A percentile compares a stretch with the other conserved stretches of the same genome.
These are phyloP conservation scores for Polydrusus tereticollis DNA, from an alignment of 2,888 invertebrate species.

Conservation along the genomic window DNA sequence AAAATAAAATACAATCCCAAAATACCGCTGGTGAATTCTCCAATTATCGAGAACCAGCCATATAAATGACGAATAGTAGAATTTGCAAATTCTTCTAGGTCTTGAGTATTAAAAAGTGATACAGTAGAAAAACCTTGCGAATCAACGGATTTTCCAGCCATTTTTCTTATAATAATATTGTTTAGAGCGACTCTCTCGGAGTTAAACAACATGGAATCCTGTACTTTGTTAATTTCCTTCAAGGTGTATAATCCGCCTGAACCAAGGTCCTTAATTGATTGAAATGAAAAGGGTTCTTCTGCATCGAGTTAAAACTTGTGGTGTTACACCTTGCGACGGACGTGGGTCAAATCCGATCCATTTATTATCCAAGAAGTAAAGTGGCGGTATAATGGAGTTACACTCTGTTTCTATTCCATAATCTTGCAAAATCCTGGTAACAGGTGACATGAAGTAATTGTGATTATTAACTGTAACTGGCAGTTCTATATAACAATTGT, in stretches of 20 bases:
- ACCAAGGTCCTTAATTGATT: background rate
- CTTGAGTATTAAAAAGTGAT: background rate
- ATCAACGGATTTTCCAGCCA: too few species aligned
- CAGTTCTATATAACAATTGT: too few species aligned
- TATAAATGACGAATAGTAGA: too few species aligned
- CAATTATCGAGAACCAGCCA: too few species aligned
- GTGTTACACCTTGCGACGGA: background rate
- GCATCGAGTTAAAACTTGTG: background rate
- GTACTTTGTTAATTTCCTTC: background rate
- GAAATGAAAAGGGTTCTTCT: background rate
- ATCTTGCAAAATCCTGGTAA: too few species aligned
- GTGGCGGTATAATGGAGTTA: conserved; percentile 28
- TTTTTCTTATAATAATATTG: background rate
- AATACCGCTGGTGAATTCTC: too few species aligned
- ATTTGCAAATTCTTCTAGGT: background rate
- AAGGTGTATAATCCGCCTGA: background rate
- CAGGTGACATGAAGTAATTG: too few species aligned
- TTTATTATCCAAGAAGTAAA: conserved; percentile 25
- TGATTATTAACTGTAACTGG: too few species aligned
- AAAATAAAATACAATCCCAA: background rate
- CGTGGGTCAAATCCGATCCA: conserved; percentile 33
- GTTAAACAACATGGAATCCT: background rate
- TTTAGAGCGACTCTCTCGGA: background rate
- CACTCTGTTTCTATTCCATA: conserved; percentile 27
- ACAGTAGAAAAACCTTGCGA: background rate